phyloP scores from a whole-genome alignment of 1,140 invertebrate species.

The Papilio xuthus region DNA sequence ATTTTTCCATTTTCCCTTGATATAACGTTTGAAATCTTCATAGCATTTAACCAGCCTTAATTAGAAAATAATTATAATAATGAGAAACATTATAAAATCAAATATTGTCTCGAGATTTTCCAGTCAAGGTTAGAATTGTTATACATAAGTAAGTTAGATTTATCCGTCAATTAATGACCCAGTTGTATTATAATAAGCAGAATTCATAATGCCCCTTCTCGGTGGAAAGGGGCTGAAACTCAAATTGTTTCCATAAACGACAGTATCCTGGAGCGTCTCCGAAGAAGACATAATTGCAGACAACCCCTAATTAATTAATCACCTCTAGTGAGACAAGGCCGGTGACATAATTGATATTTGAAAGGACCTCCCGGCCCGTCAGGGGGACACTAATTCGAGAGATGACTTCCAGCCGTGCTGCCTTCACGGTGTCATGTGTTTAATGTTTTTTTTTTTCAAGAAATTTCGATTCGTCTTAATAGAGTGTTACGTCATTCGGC shows the following conservation, averaged over 20 bases:
- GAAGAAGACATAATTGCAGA: conserved; percentile 66
- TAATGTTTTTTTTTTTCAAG: conserved; percentile 26
- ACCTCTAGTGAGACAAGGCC: conserved; percentile 58
- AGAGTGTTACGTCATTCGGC: too few species aligned
- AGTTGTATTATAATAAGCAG: neutral
- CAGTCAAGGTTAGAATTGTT: neutral
- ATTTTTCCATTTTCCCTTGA: too few species aligned
- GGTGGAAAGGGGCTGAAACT: neutral
- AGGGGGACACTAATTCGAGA: conserved; percentile 62
- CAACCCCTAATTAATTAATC: conserved; percentile 74
- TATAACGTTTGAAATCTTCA: neutral
- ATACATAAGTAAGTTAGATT: too few species aligned
- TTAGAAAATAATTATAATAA: neutral
- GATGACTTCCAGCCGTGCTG: conserved; percentile 43
- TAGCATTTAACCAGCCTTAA: neutral
- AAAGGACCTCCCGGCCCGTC: conserved; percentile 60
- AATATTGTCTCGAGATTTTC: neutral
- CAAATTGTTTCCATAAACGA: conserved; percentile 41
- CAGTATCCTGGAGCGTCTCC: conserved; percentile 40
- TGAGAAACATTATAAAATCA: neutral
- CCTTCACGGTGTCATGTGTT: conserved; percentile 5
- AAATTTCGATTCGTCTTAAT: neutral
- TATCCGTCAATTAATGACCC: too few species aligned
- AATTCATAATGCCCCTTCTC: neutral
- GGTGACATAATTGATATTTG: conserved; percentile 73